phyloP scores from a whole-genome alignment of 2,113 vertebrate species.

The Thryonomys swinderianus region DNA sequence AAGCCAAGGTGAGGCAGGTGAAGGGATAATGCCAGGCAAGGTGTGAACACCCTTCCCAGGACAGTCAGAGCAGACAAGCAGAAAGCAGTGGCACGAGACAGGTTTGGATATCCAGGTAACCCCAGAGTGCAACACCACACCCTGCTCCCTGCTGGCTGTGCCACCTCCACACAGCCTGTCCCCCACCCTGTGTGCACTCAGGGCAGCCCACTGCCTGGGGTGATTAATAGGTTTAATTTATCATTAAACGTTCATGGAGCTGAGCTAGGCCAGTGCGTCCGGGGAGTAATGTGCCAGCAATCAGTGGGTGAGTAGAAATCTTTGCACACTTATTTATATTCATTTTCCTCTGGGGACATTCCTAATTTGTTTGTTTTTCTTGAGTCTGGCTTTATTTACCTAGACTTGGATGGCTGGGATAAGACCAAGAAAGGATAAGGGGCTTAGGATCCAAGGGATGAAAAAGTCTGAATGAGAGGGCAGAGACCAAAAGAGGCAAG shows the following conservation, averaged over 20 bases:
- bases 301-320: background rate
- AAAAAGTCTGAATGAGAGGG: background rate
- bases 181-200: rapidly evolving
- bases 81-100: background rate
- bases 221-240: slow-evolving; percentile 80
- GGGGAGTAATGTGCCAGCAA: background rate
- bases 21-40: background rate
- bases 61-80: background rate
- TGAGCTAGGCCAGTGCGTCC: background rate
- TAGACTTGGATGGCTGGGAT: background rate
- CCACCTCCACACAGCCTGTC: background rate
- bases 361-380: slow-evolving; percentile 67
- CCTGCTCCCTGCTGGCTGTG: background rate
- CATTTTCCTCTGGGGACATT: slow-evolving; percentile 51
- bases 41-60: background rate
- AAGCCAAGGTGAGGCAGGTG: rapidly evolving
- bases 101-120: background rate
- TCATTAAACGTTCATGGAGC: slow-evolving; percentile 21
- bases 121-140: background rate
- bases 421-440: background rate
- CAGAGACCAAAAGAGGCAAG: background rate
- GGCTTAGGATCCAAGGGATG: background rate
- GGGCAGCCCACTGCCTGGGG: background rate
- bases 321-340: slow-evolving; percentile 57
- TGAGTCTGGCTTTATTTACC: slow-evolving; percentile 33